Evolutionary conservation across 2,113 vertebrate species (phyloP).

Genomic region (Prolemur simus): DNA sequence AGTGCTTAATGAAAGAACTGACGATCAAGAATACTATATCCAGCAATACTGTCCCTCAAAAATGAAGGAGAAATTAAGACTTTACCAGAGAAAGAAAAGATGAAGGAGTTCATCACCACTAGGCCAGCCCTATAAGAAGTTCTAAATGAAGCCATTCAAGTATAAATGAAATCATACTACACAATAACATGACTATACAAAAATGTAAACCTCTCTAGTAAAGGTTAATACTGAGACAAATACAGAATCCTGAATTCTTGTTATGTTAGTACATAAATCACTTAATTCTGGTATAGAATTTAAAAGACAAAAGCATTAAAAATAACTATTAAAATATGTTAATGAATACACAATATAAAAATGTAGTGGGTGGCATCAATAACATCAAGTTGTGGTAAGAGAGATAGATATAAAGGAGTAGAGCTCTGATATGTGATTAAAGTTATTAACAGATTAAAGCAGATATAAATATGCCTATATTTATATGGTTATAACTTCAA

Average conservation of each 20-base stretch:
- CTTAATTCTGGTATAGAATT: not conserved
- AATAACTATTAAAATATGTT: not conserved
- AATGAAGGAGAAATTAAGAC: not conserved
- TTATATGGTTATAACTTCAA: not conserved
- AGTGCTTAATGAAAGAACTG: not conserved
- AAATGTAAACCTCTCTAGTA: not conserved
- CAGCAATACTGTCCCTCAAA: not conserved
- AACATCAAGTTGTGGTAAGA: not conserved
- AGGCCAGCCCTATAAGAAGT: not conserved
- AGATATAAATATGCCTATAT: not conserved
- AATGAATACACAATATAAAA: not conserved
- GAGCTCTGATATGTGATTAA: not conserved
- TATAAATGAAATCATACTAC: not conserved
- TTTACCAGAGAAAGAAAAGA: not conserved
- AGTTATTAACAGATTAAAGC: not conserved
- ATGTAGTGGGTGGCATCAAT: not conserved
- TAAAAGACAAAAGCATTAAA: not conserved
- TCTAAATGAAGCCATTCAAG: not conserved
- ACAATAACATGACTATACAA: not conserved
- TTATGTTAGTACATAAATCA: not conserved
- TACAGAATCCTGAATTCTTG: not conserved
- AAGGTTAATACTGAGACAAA: not conserved
- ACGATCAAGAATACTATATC: not conserved
- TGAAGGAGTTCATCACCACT: not conserved
- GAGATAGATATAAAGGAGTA: not conserved